These are phyloP conservation scores for Yponomeuta cagnagella DNA, from an alignment of 2,888 invertebrate genomes.

Conservation along the genomic window DNA sequence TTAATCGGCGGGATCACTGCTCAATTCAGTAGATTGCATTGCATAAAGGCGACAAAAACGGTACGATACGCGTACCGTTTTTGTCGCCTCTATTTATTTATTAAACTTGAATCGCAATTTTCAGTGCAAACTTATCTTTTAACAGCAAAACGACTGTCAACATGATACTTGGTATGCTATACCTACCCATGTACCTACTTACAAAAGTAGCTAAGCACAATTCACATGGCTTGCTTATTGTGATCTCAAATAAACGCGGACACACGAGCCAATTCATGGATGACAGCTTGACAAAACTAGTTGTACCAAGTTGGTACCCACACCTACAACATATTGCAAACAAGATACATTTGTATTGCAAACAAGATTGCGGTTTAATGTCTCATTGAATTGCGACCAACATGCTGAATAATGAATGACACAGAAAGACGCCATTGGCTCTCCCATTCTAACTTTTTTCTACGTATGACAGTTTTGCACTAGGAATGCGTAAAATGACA, in stretches of 20 bases:
- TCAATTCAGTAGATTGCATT: no score
- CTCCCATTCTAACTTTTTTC: background rate
- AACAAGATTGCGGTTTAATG: background rate
- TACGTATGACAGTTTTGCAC: no score
- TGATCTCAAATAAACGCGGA: background rate
- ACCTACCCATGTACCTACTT: background rate
- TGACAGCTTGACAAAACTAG: background rate
- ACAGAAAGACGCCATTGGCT: background rate
- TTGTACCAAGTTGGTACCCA: background rate
- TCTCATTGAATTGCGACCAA: background rate
- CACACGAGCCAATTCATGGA: background rate
- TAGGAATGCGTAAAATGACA: no score
- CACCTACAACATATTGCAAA: background rate
- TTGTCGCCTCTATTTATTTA: no score
- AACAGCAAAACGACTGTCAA: background rate
- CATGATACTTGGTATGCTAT: background rate
- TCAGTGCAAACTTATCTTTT: no score
- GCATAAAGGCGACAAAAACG: no score
- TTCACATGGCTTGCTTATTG: background rate
- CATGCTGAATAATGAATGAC: no score
- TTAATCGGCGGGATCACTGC: no score
- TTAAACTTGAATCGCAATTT: no score
- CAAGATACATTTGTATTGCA: background rate
- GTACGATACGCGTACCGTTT: no score
- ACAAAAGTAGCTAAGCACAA: background rate